Percentiles rank a stretch among this genome's conserved stretches.
Evolutionary conservation across 2,888 invertebrate species (phyloP).

Genomic region (Polietes domitor): DNA sequence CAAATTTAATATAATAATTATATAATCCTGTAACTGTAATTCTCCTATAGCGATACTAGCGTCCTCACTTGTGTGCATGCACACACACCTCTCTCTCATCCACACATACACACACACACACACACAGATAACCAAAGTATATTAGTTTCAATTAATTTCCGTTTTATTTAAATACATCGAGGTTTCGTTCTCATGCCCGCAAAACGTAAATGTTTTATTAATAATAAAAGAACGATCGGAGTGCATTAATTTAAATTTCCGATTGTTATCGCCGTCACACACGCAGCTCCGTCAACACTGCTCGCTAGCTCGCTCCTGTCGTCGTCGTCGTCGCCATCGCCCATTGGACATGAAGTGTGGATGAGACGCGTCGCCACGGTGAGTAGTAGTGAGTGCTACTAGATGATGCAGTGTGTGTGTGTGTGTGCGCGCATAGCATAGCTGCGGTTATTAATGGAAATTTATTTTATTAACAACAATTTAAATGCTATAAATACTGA

Average conservation of each 20-base stretch:
- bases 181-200: neutral
- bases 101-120: neutral
- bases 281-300: constrained; percentile 35
- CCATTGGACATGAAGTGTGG: too few species aligned
- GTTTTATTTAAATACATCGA: constrained; percentile 1
- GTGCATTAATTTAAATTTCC: constrained; percentile 44
- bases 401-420: too few species aligned
- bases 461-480: constrained; percentile 58
- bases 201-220: constrained; percentile 6
- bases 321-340: too few species aligned
- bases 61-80: neutral
- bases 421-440: neutral
- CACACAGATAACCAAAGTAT: neutral
- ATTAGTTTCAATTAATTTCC: constrained; percentile 8
- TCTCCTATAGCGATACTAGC: too few species aligned
- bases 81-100: neutral
- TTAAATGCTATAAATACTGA: constrained; percentile 48
- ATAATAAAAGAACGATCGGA: constrained; percentile 16
- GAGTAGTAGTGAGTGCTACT: too few species aligned
- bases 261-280: constrained; percentile 45
- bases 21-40: too few species aligned
- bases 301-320: too few species aligned
- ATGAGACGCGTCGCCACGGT: too few species aligned
- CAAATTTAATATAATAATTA: too few species aligned
- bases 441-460: constrained; percentile 45